These are phyloP conservation scores for Onychomys leucogaster DNA, from an alignment of 2,797 vertebrate species.

Conservation along the genomic window DNA sequence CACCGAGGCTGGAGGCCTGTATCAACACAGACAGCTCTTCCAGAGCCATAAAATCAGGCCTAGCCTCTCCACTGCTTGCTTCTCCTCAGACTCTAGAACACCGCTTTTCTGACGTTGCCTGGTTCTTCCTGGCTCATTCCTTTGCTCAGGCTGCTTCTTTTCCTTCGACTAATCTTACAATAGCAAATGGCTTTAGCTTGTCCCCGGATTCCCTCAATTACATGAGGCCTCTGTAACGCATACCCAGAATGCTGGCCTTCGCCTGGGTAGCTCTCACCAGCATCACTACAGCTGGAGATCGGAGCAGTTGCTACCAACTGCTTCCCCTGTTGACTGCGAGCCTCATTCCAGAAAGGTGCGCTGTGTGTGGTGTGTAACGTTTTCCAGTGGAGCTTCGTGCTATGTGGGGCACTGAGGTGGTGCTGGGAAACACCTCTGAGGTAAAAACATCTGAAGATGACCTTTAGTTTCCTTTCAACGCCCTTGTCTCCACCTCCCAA, in stretches of 20 bases:
- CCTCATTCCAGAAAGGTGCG: neutral
- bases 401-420: neutral
- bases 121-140: neutral
- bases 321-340: neutral
- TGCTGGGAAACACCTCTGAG: neutral
- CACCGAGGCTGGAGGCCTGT: neutral
- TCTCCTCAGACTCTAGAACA: neutral
- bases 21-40: neutral
- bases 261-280: neutral
- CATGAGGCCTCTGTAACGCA: neutral
- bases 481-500: neutral
- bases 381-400: neutral
- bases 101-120: neutral
- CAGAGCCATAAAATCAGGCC: neutral
- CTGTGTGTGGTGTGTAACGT: neutral
- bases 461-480: neutral
- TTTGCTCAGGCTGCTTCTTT: neutral
- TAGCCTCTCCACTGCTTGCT: neutral
- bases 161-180: neutral
- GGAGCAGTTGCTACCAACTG: neutral
- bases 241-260: neutral
- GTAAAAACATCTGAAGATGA: neutral
- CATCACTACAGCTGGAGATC: neutral
- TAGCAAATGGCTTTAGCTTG: neutral
- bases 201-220: neutral